A percentile compares a stretch with the other conserved stretches of the same genome.
Conservation (phyloP, 2,888 invertebrate species). For the Tolmerus cingulatus region DNA sequence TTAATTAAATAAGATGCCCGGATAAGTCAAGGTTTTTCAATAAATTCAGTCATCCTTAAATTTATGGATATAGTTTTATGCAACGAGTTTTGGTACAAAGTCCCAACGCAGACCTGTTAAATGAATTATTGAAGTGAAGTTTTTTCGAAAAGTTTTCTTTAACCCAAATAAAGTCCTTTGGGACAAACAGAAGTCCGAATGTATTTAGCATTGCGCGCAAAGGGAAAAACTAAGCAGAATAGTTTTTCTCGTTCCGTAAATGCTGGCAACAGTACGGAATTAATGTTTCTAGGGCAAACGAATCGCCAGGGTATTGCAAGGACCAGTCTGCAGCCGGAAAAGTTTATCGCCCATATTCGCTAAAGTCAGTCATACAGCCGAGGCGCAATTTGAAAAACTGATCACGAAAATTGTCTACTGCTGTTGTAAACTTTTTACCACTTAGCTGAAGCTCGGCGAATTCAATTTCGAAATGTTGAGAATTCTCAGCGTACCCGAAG, state of each 20-base stretch:
- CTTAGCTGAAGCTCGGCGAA: slow-evolving; percentile 36
- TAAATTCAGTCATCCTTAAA: neutral
- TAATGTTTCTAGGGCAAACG: neutral
- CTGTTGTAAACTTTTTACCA: slow-evolving; percentile 41
- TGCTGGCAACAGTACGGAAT: neutral
- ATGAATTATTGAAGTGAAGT: neutral
- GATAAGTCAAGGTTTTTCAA: too few species aligned
- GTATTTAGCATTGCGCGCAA: neutral
- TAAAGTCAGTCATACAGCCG: slow-evolving; percentile 15
- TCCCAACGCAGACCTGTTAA: neutral
- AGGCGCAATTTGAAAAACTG: slow-evolving; percentile 35
- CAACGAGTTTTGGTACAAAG: neutral
- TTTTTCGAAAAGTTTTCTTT: neutral
- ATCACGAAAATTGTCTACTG: slow-evolving; percentile 37
- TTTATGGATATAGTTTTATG: neutral
- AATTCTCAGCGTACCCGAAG: neutral
- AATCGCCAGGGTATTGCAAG: neutral
- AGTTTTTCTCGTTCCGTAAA: neutral
- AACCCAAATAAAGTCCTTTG: neutral
- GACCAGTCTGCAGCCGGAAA: neutral
- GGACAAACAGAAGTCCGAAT: neutral
- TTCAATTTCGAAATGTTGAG: slow-evolving; percentile 30
- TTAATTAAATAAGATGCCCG: too few species aligned
- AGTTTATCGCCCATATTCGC: neutral
- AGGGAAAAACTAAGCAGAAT: neutral